Conservation (phyloP, 2,113 vertebrate genomes). For the Daubentonia madagascariensis region DNA sequence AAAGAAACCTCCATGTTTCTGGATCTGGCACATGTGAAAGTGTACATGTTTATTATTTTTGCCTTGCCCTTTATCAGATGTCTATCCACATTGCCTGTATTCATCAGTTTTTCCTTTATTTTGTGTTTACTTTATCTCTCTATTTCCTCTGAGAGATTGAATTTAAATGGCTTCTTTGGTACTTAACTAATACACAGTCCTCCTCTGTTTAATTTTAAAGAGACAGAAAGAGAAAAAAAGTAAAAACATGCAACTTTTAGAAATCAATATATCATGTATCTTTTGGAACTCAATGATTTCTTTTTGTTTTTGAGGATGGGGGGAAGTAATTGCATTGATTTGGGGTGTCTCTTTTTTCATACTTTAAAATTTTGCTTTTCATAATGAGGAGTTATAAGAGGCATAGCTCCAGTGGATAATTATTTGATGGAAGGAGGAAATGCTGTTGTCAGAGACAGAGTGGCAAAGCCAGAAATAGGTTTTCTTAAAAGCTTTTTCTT, state of each 20-base stretch:
- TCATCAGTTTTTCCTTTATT: constrained; percentile 11
- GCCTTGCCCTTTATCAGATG: not conserved
- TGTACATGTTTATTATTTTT: not conserved
- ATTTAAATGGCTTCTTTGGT: constrained; percentile 48
- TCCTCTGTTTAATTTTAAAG: constrained; percentile 50
- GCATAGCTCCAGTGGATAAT: not conserved
- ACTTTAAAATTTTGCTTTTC: constrained; percentile 12
- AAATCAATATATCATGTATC: not conserved
- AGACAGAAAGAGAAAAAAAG: not conserved
- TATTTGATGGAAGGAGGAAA: not conserved
- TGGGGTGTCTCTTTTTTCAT: not conserved
- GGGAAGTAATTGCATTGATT: not conserved
- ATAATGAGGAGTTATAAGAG: not conserved
- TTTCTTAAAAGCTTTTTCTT: not conserved
- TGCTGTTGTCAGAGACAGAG: not conserved
- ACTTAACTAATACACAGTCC: not conserved
- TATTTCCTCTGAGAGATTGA: constrained; percentile 34
- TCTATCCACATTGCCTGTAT: not conserved
- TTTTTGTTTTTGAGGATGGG: not conserved
- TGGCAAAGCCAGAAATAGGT: not conserved
- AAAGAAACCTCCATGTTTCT: not conserved
- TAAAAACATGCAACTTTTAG: not conserved
- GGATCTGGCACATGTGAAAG: not conserved
- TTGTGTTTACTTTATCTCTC: constrained; percentile 29
- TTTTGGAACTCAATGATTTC: not conserved